phyloP scores from a whole-genome alignment of 1,140 invertebrate species.

The Triops longicaudatus region DNA sequence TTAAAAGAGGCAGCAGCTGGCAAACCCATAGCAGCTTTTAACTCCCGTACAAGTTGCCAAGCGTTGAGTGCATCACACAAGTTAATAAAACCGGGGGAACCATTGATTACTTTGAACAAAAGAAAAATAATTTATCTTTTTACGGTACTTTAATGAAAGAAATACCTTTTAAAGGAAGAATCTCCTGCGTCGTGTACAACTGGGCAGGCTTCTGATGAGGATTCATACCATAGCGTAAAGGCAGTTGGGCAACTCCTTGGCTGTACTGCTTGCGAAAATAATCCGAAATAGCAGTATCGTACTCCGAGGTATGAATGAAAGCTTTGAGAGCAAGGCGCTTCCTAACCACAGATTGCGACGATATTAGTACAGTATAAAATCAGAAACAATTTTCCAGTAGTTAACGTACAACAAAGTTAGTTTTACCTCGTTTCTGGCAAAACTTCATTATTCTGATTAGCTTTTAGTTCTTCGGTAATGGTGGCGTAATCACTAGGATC shows the following conservation, averaged over 20 bases:
- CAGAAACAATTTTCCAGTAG: too few relatives aligned
- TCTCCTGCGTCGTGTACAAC: conserved; percentile 67
- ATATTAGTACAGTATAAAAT: too few relatives aligned
- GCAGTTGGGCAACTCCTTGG: conserved; percentile 62
- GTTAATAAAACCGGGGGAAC: conserved; percentile 94
- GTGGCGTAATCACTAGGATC: conserved; percentile 82
- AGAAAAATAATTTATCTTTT: not conserved
- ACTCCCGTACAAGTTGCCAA: conserved; percentile 89
- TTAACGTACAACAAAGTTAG: too few relatives aligned
- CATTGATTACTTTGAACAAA: conserved; percentile 65
- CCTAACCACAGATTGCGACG: conserved; percentile 46
- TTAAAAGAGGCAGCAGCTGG: conserved; percentile 97
- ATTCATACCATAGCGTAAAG: conserved; percentile 93
- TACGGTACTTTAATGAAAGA: not conserved
- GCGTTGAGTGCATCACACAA: conserved; percentile 94
- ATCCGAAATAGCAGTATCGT: conserved; percentile 89
- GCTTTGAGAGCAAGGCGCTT: conserved; percentile 76
- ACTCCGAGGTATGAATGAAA: conserved; percentile 90
- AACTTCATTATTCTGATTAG: conserved; percentile 52
- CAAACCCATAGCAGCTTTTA: conserved; percentile 64
- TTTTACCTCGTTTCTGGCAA: conserved; percentile 63
- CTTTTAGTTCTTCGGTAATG: conserved; percentile 61
- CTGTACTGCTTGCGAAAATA: conserved; percentile 90
- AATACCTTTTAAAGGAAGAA: conserved; percentile 70
- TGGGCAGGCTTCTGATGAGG: conserved; percentile 96